phyloP scores from a whole-genome alignment of 1,140 invertebrate species.

The Olivierus martensii region DNA sequence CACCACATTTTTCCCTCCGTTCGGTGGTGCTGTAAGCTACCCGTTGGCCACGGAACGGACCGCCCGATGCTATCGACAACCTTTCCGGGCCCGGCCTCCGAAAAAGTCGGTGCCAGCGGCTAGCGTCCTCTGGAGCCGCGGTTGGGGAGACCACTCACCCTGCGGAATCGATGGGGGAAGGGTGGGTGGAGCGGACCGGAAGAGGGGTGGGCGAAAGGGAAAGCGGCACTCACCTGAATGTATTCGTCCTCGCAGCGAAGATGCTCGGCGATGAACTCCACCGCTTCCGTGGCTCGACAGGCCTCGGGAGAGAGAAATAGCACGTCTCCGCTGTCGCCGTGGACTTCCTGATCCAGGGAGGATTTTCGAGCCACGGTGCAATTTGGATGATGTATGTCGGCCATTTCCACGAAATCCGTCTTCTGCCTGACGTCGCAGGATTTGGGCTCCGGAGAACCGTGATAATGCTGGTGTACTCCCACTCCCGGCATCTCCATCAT shows the following conservation, averaged over 20 bases:
- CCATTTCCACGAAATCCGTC: constrained; percentile 84
- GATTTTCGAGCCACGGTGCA: constrained; percentile 44
- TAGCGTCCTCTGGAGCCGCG: too few species aligned
- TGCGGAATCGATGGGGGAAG: too few species aligned
- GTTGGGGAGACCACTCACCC: too few species aligned
- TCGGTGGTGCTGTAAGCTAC: too few species aligned
- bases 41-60: too few species aligned
- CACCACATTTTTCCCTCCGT: too few species aligned
- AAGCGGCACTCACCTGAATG: constrained; percentile 61
- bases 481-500: constrained; percentile 84
- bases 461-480: constrained; percentile 8
- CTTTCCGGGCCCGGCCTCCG: too few species aligned
- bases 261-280: constrained; percentile 96
- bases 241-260: constrained; percentile 91
- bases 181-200: too few species aligned
- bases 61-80: too few species aligned
- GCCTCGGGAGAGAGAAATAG: constrained; percentile 80
- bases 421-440: constrained; percentile 36
- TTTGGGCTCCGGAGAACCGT: neutral
- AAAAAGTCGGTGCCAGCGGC: too few species aligned
- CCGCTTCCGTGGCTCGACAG: constrained; percentile 79
- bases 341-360: constrained; percentile 29
- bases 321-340: constrained; percentile 69
- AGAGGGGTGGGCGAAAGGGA: neutral
- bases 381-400: constrained; percentile 87